Base-by-base conservation (phyloP, 2,888 invertebrate species). In the Catocala fraxini region DNA sequence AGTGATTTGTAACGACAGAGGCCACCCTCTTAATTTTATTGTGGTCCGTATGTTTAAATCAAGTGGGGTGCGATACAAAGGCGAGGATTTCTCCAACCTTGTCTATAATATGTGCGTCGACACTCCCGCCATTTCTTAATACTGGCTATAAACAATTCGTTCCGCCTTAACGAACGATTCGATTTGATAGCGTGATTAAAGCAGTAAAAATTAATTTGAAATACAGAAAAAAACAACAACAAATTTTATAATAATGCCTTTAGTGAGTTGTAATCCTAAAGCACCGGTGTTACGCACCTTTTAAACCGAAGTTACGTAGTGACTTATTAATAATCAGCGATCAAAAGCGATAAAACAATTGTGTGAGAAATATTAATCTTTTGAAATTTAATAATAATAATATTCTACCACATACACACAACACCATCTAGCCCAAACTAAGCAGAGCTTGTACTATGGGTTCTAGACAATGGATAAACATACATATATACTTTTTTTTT, bases 71-170 rank as follows among this genome's bases (percentile, higher is more conserved):
- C 55, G 51, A 78, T 77, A 77, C 79, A 82, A 80, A 71, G 59
- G 65, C 57, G 77, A 79, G 81, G 81, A 39, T 74, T 74, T 79
- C 79, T 72, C 70, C 71, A 59, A 73, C 78, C 80, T 79, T 79
- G 54, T 75, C 72, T 72, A 82, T 80, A 85, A 88, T 90, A 89
- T 88, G 88, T 87, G 85, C 88, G 86, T 85, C 85, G 82, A 83
- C 85, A 86, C 85, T 85, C 83, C 80, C 80, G 87, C 81, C 79
- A 82, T 82, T 83, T 83, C 83, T 88, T 89, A 89, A 90, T 89
- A 83, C 87, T 86, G 82, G 85, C 81, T 85, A 88, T 91, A 91
- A 91, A 87, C 88, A 87, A 92, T 93, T 91, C 84, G 92, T 88
- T 88, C 84, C 89, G 86, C 86, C 79, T 88, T 87, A 87, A 87